phyloP scores from a whole-genome alignment of 2,888 invertebrate species.

The Drosophila kanekoi region DNA sequence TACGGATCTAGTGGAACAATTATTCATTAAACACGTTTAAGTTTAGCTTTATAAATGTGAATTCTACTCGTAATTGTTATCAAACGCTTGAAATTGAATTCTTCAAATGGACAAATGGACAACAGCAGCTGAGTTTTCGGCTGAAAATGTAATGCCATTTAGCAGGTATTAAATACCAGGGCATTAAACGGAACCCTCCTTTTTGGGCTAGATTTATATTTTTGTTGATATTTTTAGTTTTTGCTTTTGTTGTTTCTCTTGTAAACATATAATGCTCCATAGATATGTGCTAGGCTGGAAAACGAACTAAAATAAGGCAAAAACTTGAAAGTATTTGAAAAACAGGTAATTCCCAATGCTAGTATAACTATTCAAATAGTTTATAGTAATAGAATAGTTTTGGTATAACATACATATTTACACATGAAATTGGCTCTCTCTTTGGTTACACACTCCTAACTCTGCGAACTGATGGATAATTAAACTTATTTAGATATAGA shows the following conservation, averaged over 20 bases:
- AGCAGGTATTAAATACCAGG: constrained; percentile 53
- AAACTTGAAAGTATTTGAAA: constrained; percentile 35
- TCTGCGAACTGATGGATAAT: constrained; percentile 30
- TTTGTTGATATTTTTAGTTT: constrained; percentile 14
- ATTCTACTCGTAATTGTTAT: constrained; percentile 32
- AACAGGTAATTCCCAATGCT: constrained; percentile 29
- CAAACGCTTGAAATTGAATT: constrained; percentile 18
- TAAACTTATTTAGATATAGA: constrained; percentile 41
- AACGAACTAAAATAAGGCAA: constrained; percentile 55
- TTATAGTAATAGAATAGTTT: constrained; percentile 9
- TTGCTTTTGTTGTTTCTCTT: constrained; percentile 11
- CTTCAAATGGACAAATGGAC: constrained; percentile 18
- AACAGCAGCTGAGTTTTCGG: constrained; percentile 12
- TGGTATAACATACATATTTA: constrained; percentile 48
- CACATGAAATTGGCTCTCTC: constrained; percentile 51
- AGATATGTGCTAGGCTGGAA: constrained; percentile 59
- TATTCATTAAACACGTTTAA: constrained; percentile 65
- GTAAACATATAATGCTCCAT: constrained; percentile 19
- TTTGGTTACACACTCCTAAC: constrained; percentile 53
- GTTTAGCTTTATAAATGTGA: constrained; percentile 41
- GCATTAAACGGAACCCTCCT: constrained; percentile 29
- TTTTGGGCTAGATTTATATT: constrained; percentile 9
- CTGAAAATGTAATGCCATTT: constrained; percentile 15
- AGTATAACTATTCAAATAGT: constrained; percentile 2
- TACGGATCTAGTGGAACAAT: constrained; percentile 76